Evolutionary conservation across 2,797 vertebrate genomes (phyloP), one percentile per base, ranked within the genome.

Genomic region (Menidia menidia): DNA sequence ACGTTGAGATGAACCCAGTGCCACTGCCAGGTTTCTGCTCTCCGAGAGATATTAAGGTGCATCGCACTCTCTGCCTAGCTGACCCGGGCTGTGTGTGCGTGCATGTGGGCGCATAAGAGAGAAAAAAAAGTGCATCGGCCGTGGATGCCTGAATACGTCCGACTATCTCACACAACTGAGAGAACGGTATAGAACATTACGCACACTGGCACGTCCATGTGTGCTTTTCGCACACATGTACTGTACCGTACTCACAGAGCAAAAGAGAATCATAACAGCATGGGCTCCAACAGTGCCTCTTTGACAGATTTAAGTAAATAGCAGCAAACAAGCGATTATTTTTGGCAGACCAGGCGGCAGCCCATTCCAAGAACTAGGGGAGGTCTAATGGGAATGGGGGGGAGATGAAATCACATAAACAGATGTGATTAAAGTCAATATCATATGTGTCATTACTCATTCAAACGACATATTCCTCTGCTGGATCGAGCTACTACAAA

Each of bases 281-380:
- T 51, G 57, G 77, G 73, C 83, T 91, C 86, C 85, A 76, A 89
- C 88, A 89, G 83, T 89, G 86, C 80, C 88, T 89, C 83, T 90
- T 90, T 92, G 90, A 93, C 89, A 92, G 90, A 92, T 93, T 92
- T 89, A 93, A 92, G 91, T 91, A 92, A 93, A 93, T 91, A 92
- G 91, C 92, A 90, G 89, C 86, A 93, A 93, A 94, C 90, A 93
- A 93, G 89, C 77, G 84, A 89, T 92, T 90, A 91, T 91, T 90
- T 91, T 93, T 93, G 92, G 92, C 92, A 92, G 84, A 75, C 69
- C 75, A 60, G 57, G 75, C 82, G 33, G 79, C 44, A n/a, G 88
- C 55, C 80, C 78, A 76, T 90, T 93, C 91, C 89, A 92, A 93
- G 90, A 92, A 91, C 87, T 83, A 82, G 87, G 78, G 86, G 88